These are phyloP conservation scores for Hydrotaea cyrtoneurina DNA, from an alignment of 2,888 invertebrate genomes.

Conservation along the genomic window DNA sequence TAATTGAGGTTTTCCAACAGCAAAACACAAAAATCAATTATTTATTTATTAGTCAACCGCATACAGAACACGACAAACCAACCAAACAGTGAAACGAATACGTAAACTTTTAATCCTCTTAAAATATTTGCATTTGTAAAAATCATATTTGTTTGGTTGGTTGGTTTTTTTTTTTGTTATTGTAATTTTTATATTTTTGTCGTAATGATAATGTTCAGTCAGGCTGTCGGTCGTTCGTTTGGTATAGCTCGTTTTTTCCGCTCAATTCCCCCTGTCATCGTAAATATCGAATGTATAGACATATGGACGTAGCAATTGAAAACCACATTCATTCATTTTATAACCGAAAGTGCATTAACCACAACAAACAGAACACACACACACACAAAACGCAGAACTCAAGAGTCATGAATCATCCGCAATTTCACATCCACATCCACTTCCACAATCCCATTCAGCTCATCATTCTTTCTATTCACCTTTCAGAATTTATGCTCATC, in stretches of 20 bases:
- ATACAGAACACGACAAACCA: neutral
- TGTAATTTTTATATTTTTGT: neutral
- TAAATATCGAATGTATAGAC: neutral
- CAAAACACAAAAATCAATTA: neutral
- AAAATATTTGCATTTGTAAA: slow-evolving; percentile 19
- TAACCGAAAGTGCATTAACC: slow-evolving; percentile 63
- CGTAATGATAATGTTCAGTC: neutral
- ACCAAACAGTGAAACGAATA: neutral
- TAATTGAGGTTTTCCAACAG: no score
- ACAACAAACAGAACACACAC: slow-evolving; percentile 36
- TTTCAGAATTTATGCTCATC: neutral
- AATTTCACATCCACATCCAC: neutral
- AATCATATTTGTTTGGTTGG: neutral
- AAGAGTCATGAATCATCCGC: slow-evolving; percentile 47
- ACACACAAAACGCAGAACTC: neutral
- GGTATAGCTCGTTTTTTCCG: neutral
- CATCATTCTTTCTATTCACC: neutral
- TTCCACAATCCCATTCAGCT: neutral
- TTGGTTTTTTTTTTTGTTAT: no score
- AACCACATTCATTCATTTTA: slow-evolving; percentile 45
- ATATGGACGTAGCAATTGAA: slow-evolving; percentile 3
- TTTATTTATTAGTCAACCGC: neutral
- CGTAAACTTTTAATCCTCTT: neutral
- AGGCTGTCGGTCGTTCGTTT: neutral
- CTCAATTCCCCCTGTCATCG: slow-evolving; percentile 8